These are phyloP conservation scores for Myotis lucifugus DNA, from an alignment of 2,113 vertebrate genomes.

Conservation along the genomic window DNA sequence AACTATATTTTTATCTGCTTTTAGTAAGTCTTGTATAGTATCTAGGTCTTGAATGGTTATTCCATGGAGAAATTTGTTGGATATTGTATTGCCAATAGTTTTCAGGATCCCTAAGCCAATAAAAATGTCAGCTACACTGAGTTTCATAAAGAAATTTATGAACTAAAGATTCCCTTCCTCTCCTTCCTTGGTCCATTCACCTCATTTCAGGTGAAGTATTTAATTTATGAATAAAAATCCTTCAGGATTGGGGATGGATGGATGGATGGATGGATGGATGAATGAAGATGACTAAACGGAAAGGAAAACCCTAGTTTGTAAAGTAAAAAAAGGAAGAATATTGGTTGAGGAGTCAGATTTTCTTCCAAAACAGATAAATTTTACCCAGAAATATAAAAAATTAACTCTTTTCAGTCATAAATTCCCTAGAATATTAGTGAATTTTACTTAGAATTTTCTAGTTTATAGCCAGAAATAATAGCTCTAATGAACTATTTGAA, in stretches of 20 bases:
- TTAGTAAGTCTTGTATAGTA: not conserved
- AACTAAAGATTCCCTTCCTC: not conserved
- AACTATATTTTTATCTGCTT: not conserved
- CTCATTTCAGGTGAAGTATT: conserved; percentile 3
- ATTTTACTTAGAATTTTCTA: conserved; percentile 6
- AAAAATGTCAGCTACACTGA: not conserved
- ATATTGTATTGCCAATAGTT: not conserved
- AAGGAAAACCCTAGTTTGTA: not conserved
- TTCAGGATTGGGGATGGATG: not conserved
- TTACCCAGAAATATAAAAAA: conserved; percentile 16
- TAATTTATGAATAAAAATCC: not conserved
- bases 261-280: not conserved
- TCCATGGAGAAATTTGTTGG: not conserved
- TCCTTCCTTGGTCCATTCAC: not conserved
- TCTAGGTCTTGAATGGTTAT: not conserved
- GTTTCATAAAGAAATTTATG: not conserved
- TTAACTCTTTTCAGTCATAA: conserved; percentile 9
- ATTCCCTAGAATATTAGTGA: not conserved
- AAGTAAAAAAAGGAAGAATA: not conserved
- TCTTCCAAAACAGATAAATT: conserved; percentile 6
- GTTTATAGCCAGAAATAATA: not conserved
- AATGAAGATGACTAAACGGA: not conserved
- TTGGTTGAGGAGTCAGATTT: not conserved
- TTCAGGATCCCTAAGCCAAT: conserved; percentile 3
- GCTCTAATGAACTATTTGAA: conserved; percentile 1